Percentiles rank a stretch among this genome's conserved stretches.
These are phyloP conservation scores for Nomia melanderi DNA, from an alignment of 1,140 invertebrate genomes.

Conservation along the genomic window DNA sequence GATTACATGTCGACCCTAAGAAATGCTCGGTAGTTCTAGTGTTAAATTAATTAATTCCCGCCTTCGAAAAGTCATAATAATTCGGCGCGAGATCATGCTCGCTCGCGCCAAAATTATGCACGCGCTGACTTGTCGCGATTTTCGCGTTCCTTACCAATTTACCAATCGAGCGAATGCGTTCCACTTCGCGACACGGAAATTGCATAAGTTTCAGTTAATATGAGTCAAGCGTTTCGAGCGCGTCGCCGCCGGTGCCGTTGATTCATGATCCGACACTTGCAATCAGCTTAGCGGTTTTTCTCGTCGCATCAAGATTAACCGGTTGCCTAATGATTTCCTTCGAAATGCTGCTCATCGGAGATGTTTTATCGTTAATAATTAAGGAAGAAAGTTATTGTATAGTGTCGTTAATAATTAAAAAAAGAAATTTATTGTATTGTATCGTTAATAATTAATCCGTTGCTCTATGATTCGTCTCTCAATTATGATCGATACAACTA, in stretches of 20 bases:
- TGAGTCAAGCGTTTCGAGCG: not conserved
- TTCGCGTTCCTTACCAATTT: constrained; percentile 9
- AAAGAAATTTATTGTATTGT: too few species aligned
- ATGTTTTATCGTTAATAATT: too few species aligned
- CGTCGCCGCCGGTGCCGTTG: not conserved
- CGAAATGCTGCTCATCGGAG: too few species aligned
- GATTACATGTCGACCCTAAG: too few species aligned
- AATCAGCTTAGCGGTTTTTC: not conserved
- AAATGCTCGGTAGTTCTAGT: too few species aligned
- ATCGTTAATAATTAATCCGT: too few species aligned
- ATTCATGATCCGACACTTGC: not conserved
- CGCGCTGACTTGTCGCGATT: not conserved
- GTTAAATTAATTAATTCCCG: too few species aligned
- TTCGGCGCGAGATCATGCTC: not conserved
- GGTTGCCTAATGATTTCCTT: too few species aligned
- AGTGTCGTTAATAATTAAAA: too few species aligned
- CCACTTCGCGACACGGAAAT: not conserved
- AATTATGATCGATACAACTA: too few species aligned
- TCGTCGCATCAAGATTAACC: not conserved
- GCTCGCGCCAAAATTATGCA: not conserved
- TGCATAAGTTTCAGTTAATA: not conserved
- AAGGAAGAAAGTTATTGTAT: too few species aligned
- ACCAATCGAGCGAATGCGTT: not conserved
- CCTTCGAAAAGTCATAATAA: not conserved
- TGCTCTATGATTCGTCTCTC: too few species aligned